A percentile compares a stretch with the other conserved stretches of the same genome.
phyloP scores from a whole-genome alignment of 64 coral and sea anemone genomes.

The Stylophora pistillata region DNA sequence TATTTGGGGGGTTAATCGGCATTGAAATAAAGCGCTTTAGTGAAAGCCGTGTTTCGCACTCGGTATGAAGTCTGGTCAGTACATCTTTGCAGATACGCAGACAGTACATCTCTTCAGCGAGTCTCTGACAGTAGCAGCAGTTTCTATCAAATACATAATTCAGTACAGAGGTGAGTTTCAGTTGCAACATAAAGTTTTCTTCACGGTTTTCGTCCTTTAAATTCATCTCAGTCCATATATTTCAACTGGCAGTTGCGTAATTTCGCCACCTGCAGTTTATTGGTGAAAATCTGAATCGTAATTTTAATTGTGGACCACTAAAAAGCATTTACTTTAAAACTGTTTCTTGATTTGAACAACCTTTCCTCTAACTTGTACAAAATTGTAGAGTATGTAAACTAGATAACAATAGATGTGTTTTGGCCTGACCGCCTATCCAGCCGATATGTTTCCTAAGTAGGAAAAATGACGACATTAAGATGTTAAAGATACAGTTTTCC shows the following conservation, averaged over 20 bases:
- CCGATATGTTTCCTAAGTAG: not conserved
- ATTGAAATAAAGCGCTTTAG: conserved; percentile 34
- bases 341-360: too few species aligned
- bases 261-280: not conserved
- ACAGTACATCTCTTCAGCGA: not conserved
- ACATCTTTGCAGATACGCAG: not conserved
- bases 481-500: not conserved
- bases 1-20: conserved; percentile 36
- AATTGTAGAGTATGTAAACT: too few species aligned
- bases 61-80: conserved; percentile 21
- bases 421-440: too few species aligned
- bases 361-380: too few species aligned
- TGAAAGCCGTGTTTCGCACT: conserved; percentile 8
- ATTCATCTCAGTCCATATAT: not conserved
- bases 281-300: not conserved
- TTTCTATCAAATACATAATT: not conserved
- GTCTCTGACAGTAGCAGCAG: not conserved
- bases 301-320: not conserved
- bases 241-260: not conserved
- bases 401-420: too few species aligned
- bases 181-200: not conserved
- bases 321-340: too few species aligned
- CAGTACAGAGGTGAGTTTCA: not conserved
- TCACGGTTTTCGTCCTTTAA: not conserved
- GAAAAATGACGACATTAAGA: not conserved